Conservation (phyloP, 2,888 invertebrate species). For the Herminia tarsipennalis region DNA sequence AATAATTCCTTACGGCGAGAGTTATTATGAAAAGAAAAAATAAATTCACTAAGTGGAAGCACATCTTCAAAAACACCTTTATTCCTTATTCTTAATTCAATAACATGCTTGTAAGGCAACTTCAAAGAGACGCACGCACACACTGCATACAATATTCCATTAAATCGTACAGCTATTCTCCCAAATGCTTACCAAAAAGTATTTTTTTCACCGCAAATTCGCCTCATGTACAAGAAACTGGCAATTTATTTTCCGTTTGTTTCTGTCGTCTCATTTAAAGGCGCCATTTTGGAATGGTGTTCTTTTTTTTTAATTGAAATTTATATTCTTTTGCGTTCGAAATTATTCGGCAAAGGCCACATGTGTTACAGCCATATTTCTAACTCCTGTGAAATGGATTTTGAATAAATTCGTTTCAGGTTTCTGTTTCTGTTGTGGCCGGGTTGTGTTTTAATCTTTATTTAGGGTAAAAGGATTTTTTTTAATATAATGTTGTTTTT, state of each 20-base stretch:
- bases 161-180: neutral
- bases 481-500: no score
- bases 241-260: slow-evolving; percentile 46
- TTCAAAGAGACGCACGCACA: neutral
- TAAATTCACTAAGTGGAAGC: no score
- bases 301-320: slow-evolving; percentile 26
- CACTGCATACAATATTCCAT: slow-evolving; percentile 1
- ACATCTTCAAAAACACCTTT: no score
- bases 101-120: neutral
- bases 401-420: no score
- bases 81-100: neutral
- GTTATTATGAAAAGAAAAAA: no score
- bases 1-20: no score
- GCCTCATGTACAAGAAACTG: slow-evolving; percentile 40
- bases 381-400: no score
- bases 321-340: slow-evolving; percentile 15
- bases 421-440: no score
- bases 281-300: slow-evolving; percentile 23
- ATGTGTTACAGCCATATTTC: no score
- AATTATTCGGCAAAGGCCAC: no score
- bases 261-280: slow-evolving; percentile 31
- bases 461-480: no score
- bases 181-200: slow-evolving; percentile 10
- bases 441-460: no score
- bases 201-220: slow-evolving; percentile 31